Conservation (phyloP, 2,113 vertebrate species). For the Clarias macrocephalus region DNA sequence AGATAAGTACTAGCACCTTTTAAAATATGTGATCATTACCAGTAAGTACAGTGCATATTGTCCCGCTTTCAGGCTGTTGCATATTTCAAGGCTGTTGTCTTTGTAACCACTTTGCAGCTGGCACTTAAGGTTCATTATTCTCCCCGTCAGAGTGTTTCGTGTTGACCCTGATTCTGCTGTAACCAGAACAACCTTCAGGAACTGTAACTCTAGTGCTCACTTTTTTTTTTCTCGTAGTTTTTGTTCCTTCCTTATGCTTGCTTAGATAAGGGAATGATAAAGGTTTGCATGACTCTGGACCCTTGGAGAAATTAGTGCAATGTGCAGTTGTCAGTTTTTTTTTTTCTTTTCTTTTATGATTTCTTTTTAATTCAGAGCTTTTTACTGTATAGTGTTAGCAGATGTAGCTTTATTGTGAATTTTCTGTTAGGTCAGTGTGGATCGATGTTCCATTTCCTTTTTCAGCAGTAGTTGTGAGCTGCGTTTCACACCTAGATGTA, state of each 20-base stretch:
- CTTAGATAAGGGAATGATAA: constrained; percentile 46
- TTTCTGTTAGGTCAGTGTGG: constrained; percentile 9
- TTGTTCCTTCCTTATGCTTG: constrained; percentile 43
- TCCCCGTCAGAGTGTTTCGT: constrained; percentile 55
- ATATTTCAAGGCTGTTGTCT: constrained; percentile 19
- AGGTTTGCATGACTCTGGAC: constrained; percentile 63
- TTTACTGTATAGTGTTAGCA: constrained; percentile 21
- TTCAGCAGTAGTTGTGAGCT: constrained; percentile 13
- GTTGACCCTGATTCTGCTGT: constrained; percentile 49
- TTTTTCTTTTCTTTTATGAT: background rate
- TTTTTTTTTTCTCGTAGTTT: background rate
- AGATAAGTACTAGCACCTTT: constrained; percentile 39
- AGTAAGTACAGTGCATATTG: constrained; percentile 43
- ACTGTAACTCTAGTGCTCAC: constrained; percentile 45
- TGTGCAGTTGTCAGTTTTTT: constrained; percentile 24
- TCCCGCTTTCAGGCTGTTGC: constrained; percentile 37
- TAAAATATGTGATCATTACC: constrained; percentile 41
- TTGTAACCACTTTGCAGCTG: constrained; percentile 26
- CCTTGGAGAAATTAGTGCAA: constrained; percentile 46
- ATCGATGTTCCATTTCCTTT: background rate
- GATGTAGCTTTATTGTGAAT: constrained; percentile 23
- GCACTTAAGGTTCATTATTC: constrained; percentile 18
- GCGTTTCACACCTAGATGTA: background rate
- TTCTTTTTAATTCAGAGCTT: constrained; percentile 3
- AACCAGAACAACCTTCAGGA: constrained; percentile 48